Conservation (phyloP, 2,888 invertebrate genomes). For the Lordiphosa andalusiaca region DNA sequence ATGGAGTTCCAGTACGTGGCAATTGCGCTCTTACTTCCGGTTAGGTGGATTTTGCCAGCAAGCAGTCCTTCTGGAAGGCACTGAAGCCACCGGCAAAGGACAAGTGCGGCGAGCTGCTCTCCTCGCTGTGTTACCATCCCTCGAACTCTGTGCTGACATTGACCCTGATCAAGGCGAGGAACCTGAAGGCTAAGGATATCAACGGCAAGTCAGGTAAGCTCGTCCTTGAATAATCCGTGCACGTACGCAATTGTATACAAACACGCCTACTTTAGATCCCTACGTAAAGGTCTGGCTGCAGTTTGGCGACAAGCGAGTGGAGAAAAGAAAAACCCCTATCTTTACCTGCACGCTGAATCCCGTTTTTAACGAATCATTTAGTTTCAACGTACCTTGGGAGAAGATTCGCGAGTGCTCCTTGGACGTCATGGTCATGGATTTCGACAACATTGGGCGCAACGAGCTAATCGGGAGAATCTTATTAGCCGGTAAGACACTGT, state of each 20-base stretch:
- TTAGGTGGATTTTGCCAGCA: conserved; percentile 94
- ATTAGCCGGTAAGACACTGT: conserved; percentile 86
- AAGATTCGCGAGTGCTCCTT: conserved; percentile 96
- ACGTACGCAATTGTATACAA: not conserved
- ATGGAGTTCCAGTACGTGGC: not conserved
- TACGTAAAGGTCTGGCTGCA: conserved; percentile 99
- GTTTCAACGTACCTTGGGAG: conserved; percentile 98
- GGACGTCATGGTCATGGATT: conserved; percentile 98
- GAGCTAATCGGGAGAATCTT: conserved; percentile 95
- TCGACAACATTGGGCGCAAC: conserved; percentile 96
- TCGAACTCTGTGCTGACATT: conserved; percentile 95
- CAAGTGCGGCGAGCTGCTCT: conserved; percentile 94
- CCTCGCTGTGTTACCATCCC: conserved; percentile 97
- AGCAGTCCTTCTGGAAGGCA: conserved; percentile 97
- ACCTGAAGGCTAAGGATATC: conserved; percentile 97
- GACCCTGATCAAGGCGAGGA: conserved; percentile 94
- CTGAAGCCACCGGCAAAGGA: conserved; percentile 95
- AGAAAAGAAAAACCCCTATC: conserved; percentile 97
- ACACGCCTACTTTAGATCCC: conserved; percentile 87
- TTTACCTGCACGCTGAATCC: conserved; percentile 97
- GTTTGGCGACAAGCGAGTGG: conserved; percentile 95
- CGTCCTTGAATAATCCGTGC: not conserved
- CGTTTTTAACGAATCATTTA: conserved; percentile 97
- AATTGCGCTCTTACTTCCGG: too few species aligned
- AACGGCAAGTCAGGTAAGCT: conserved; percentile 94